Evolutionary conservation across 2,888 invertebrate genomes (phyloP).

Genomic region (Heliconius ismenius): DNA sequence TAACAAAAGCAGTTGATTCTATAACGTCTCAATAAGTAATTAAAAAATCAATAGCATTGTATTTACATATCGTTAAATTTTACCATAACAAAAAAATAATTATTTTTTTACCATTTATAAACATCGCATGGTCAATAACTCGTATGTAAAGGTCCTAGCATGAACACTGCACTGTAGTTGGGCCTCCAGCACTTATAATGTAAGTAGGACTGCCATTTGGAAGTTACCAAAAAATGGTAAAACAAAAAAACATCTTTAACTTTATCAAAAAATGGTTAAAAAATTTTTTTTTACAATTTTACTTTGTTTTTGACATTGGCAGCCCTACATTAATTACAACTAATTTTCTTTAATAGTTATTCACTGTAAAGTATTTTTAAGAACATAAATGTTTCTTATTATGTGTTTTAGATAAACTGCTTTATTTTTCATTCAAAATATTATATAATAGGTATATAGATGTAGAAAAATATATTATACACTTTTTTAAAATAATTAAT

Average conservation of each 20-base stretch:
- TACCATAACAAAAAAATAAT: slow-evolving; percentile 11
- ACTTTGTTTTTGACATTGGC: slow-evolving; percentile 18
- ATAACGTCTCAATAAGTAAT: background rate
- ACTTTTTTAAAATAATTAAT: too few relatives aligned
- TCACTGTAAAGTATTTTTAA: slow-evolving; percentile 28
- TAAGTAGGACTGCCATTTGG: slow-evolving; percentile 31
- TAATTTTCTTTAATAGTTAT: slow-evolving; percentile 28
- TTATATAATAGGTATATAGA: background rate
- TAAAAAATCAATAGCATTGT: slow-evolving; percentile 5
- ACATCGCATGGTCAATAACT: slow-evolving; percentile 46
- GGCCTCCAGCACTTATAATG: slow-evolving; percentile 49
- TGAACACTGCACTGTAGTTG: slow-evolving; percentile 57
- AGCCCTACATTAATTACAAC: slow-evolving; percentile 27
- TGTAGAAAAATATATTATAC: background rate
- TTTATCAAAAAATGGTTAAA: background rate
- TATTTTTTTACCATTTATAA: slow-evolving; percentile 35
- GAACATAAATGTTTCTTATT: slow-evolving; percentile 9
- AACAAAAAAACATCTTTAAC: background rate
- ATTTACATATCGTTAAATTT: slow-evolving; percentile 14
- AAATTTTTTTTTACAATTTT: too few relatives aligned
- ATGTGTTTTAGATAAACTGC: background rate
- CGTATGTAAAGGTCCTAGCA: slow-evolving; percentile 48
- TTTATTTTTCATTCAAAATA: background rate
- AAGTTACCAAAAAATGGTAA: background rate
- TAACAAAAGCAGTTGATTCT: background rate